These are phyloP conservation scores for Sparidentex hasta DNA, from an alignment of 2,797 vertebrate species.

Conservation along the genomic window DNA sequence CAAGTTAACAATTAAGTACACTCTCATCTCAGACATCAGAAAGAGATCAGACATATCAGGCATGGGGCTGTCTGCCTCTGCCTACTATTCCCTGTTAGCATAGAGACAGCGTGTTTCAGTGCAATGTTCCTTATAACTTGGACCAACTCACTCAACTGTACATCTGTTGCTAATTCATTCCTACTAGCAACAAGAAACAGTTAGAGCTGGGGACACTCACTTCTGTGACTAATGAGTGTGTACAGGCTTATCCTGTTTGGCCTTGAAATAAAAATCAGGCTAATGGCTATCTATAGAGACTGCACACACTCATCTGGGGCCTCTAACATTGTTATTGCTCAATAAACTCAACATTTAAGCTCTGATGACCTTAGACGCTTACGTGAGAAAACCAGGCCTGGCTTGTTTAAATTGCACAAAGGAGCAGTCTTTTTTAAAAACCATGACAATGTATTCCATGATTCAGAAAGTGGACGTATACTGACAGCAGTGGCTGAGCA, in stretches of 20 bases:
- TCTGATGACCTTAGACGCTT: constrained; percentile 51
- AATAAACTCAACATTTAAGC: constrained; percentile 67
- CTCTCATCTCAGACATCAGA: background rate
- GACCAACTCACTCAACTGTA: background rate
- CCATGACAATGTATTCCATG: constrained; percentile 25
- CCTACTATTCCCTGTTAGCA: background rate
- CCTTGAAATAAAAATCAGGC: constrained; percentile 69
- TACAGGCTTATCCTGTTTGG: constrained; percentile 45
- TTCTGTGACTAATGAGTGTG: constrained; percentile 57
- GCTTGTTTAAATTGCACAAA: constrained; percentile 49
- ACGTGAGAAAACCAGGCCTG: constrained; percentile 41
- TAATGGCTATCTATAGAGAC: constrained; percentile 67
- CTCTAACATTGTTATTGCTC: constrained; percentile 63
- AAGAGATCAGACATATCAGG: too few species aligned
- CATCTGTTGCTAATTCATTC: constrained; percentile 18
- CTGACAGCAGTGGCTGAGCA: constrained; percentile 42
- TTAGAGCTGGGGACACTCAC: constrained; percentile 32
- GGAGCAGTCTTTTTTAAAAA: constrained; percentile 38
- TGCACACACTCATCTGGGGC: constrained; percentile 41
- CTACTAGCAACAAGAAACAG: constrained; percentile 27
- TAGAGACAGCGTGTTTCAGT: constrained; percentile 6
- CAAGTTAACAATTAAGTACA: background rate
- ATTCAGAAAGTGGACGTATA: constrained; percentile 41
- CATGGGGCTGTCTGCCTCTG: background rate
- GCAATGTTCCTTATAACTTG: background rate